A percentile compares a stretch with the other conserved stretches of the same genome.
Conservation (phyloP, 2,888 invertebrate genomes). For the Synanthedon myopaeformis region DNA sequence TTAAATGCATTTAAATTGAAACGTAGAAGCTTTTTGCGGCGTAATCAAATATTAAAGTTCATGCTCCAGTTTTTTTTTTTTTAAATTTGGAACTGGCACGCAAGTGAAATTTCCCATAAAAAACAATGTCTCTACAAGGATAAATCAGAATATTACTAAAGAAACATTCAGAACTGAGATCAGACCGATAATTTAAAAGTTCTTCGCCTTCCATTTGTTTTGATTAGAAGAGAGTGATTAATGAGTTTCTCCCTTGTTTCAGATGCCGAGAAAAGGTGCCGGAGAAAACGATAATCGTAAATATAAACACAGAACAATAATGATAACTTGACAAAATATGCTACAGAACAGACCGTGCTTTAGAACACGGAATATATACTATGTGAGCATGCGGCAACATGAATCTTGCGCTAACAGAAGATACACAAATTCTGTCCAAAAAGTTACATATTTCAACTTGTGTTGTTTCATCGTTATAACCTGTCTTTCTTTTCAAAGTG, state of each 20-base stretch:
- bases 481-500: constrained; percentile 36
- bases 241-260: constrained; percentile 29
- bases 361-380: constrained; percentile 34
- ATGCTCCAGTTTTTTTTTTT: no score
- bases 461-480: constrained; percentile 37
- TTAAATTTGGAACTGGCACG: no score
- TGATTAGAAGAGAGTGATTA: background rate
- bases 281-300: constrained; percentile 17
- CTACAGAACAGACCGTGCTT: constrained; percentile 30
- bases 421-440: constrained; percentile 21
- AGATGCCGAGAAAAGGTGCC: constrained; percentile 29
- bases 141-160: no score
- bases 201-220: background rate
- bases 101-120: no score
- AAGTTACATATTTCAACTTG: constrained; percentile 37
- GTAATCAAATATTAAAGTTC: no score
- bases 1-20: no score
- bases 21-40: no score
- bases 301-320: constrained; percentile 27
- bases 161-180: no score
- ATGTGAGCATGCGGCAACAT: constrained; percentile 40
- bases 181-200: no score
- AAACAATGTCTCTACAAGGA: no score
- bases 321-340: constrained; percentile 62
- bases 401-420: constrained; percentile 22